Evolutionary conservation across 2,113 vertebrate species (phyloP).

Genomic region (Chloropsis cyanopogon): DNA sequence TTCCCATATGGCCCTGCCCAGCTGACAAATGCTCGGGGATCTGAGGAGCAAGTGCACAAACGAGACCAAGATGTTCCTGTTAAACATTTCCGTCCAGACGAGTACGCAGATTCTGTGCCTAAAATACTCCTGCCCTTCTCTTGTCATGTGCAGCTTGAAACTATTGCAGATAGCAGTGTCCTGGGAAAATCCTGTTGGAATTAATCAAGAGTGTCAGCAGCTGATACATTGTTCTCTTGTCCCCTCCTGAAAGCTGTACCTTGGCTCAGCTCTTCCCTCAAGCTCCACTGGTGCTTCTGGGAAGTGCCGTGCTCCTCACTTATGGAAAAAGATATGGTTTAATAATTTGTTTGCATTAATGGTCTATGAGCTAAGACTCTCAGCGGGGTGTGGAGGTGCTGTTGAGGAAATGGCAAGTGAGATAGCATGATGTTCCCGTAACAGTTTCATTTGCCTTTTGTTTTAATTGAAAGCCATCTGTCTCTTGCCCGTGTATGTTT

Average conservation of each 20-base stretch:
- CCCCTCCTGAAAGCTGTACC: background rate
- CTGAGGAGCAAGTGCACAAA: background rate
- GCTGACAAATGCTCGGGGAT: background rate
- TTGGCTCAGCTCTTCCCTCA: background rate
- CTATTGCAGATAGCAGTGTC: background rate
- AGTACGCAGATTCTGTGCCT: background rate
- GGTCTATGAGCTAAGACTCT: background rate
- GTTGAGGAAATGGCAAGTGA: background rate
- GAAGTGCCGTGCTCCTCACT: background rate
- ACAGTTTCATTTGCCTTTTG: background rate
- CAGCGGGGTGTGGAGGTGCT: background rate
- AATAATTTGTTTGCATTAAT: background rate
- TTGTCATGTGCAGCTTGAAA: background rate
- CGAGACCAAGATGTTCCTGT: background rate
- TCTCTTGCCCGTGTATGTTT: background rate
- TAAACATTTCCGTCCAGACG: background rate
- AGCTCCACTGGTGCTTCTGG: background rate
- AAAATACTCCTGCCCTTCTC: background rate
- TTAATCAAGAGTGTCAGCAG: background rate
- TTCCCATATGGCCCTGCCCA: background rate
- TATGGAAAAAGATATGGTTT: background rate
- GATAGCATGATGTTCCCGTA: accelerated
- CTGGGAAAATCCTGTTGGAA: background rate
- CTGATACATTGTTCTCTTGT: background rate
- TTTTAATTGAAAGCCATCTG: background rate